Evolutionary conservation across 2,888 invertebrate genomes (phyloP).

Genomic region (Hirtodrosophila duncani): DNA sequence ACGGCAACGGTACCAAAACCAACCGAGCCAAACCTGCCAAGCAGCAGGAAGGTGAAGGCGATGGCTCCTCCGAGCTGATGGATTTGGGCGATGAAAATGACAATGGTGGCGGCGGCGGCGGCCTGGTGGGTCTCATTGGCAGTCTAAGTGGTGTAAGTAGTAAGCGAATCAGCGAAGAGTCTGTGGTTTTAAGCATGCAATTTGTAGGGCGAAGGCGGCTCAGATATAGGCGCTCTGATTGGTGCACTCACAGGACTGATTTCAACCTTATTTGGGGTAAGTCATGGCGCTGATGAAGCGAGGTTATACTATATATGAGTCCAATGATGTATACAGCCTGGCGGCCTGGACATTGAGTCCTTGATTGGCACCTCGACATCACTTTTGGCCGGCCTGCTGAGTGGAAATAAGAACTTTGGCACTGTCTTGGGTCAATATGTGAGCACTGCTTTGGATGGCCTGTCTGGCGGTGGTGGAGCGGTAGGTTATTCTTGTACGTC

Average conservation of each 20-base stretch:
- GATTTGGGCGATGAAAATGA: slow-evolving; percentile 21
- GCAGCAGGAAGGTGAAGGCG: slow-evolving; percentile 40
- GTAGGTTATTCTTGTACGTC: slow-evolving; percentile 70
- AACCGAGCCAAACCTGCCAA: slow-evolving; percentile 13
- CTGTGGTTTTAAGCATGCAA: neutral
- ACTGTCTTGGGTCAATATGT: slow-evolving; percentile 76
- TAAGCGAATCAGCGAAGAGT: too few relatives aligned
- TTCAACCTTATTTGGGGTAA: slow-evolving; percentile 77
- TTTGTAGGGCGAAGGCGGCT: slow-evolving; percentile 76
- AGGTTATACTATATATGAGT: neutral
- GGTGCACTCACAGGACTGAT: slow-evolving; percentile 77
- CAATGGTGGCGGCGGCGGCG: slow-evolving; percentile 53
- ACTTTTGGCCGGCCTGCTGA: slow-evolving; percentile 74
- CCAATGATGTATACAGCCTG: slow-evolving; percentile 69
- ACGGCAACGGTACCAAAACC: slow-evolving; percentile 1
- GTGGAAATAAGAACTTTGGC: slow-evolving; percentile 77
- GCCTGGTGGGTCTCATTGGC: slow-evolving; percentile 76
- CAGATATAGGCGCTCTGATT: slow-evolving; percentile 77
- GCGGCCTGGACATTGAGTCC: slow-evolving; percentile 75
- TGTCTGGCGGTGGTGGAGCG: slow-evolving; percentile 78
- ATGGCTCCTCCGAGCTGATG: slow-evolving; percentile 41
- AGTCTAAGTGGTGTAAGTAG: slow-evolving; percentile 77
- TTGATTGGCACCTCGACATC: slow-evolving; percentile 74
- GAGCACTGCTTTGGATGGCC: slow-evolving; percentile 76
- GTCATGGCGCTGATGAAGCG: slow-evolving; percentile 6